phyloP scores from a whole-genome alignment of 1,140 invertebrate species.

The Schmidtea mediterranea region DNA sequence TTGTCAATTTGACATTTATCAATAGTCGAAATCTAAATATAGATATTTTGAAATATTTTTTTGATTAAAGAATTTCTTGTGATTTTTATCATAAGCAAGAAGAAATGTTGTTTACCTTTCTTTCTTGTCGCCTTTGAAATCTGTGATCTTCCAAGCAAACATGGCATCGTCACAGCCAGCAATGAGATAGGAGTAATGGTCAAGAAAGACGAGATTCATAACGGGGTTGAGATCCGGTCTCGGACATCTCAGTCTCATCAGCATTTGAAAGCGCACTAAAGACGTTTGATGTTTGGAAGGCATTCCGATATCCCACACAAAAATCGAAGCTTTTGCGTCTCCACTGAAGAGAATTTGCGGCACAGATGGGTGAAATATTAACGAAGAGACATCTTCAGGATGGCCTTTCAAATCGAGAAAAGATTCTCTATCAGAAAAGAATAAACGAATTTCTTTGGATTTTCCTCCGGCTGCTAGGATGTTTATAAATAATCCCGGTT shows the following conservation, averaged over 20 bases:
- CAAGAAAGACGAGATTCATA: conserved; percentile 14
- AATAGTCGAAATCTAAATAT: no score
- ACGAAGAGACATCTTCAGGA: conserved; percentile 19
- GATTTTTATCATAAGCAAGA: no score
- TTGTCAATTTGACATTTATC: no score
- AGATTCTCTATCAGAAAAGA: conserved; percentile 17
- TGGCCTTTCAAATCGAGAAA: conserved; percentile 15
- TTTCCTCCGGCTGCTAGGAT: conserved; percentile 27
- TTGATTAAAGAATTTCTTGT: no score
- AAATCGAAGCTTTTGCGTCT: conserved; percentile 16
- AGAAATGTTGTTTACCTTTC: neutral
- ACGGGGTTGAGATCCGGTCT: conserved; percentile 7
- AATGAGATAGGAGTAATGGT: conserved; percentile 11
- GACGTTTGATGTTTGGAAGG: conserved; percentile 18
- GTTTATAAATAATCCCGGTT: conserved; percentile 13
- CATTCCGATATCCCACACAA: conserved; percentile 25
- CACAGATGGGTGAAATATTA: conserved; percentile 28
- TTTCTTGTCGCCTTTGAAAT: conserved; percentile 1
- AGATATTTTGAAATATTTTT: no score
- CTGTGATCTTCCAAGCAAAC: conserved; percentile 14
- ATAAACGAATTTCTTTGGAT: conserved; percentile 12
- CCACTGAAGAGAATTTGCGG: conserved; percentile 20
- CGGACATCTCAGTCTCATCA: neutral
- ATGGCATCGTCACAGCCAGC: conserved; percentile 18
- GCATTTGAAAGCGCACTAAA: conserved; percentile 5